Percentiles rank a stretch among this genome's conserved stretches.
Evolutionary conservation across 2,113 vertebrate genomes (phyloP).

Genomic region (Neodon shergylaensis): DNA sequence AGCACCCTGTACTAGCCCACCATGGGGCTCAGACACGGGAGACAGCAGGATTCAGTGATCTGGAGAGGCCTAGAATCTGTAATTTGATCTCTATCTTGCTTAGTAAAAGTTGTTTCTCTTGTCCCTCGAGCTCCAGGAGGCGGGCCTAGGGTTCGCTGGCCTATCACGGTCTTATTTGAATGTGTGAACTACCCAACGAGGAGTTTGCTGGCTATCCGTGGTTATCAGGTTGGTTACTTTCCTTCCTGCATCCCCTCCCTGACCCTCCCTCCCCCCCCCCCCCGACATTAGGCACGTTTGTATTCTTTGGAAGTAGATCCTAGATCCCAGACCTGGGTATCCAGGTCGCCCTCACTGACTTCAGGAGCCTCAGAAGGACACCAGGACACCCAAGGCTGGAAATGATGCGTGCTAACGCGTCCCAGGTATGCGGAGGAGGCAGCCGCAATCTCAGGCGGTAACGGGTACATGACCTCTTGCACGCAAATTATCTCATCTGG

Average conservation of each 20-base stretch:
- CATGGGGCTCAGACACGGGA: not conserved
- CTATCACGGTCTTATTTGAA: not conserved
- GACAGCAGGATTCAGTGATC: not conserved
- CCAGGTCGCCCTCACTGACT: not conserved
- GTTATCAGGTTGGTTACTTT: not conserved
- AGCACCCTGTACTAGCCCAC: not conserved
- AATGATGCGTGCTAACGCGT: not conserved
- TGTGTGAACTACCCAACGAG: not conserved
- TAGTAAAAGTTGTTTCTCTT: not conserved
- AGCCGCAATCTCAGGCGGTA: not conserved
- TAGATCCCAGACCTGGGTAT: not conserved
- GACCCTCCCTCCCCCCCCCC: no score
- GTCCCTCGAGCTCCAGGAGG: not conserved
- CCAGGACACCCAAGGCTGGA: not conserved
- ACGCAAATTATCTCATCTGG: no score
- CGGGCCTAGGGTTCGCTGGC: not conserved
- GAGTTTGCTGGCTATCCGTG: not conserved
- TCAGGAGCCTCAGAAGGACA: not conserved
- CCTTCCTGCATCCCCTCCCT: not conserved
- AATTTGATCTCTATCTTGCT: not conserved
- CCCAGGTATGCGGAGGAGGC: not conserved
- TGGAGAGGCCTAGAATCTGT: no score
- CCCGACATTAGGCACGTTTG: not conserved
- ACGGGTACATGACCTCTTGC: not conserved
- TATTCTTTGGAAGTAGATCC: not conserved